A percentile compares a stretch with the other conserved stretches of the same genome.
Evolutionary conservation across 2,888 invertebrate genomes (phyloP).

Genomic region (Eupithecia insigniata): DNA sequence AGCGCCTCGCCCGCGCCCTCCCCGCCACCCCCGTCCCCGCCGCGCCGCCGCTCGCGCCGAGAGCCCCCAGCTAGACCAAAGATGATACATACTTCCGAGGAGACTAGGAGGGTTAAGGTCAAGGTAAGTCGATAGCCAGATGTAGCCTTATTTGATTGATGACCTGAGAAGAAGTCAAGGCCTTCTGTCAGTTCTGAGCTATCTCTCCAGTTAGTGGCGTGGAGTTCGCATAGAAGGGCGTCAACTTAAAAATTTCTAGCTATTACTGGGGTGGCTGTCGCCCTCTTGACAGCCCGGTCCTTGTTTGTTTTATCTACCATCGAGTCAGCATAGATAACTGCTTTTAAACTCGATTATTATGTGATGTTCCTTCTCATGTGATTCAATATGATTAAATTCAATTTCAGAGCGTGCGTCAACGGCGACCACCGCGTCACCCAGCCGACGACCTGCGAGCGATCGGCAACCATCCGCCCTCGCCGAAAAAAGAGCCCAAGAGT

Average conservation of each 20-base stretch:
- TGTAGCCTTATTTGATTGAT: too few species aligned
- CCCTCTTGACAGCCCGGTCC: too few species aligned
- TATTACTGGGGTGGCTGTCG: too few species aligned
- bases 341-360: too few species aligned
- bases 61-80: constrained; percentile 84
- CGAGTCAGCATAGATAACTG: too few species aligned
- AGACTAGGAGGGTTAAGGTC: constrained; percentile 85
- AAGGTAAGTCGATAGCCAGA: constrained; percentile 24
- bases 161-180: too few species aligned
- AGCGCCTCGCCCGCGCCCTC: constrained; percentile 50
- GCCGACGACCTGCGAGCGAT: constrained; percentile 76
- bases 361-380: neutral
- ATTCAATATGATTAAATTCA: neutral
- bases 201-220: too few species aligned
- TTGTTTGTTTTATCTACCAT: too few species aligned
- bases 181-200: too few species aligned
- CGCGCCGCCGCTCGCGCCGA: constrained; percentile 50
- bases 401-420: constrained; percentile 48
- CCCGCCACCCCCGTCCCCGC: constrained; percentile 42
- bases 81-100: constrained; percentile 90
- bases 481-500: constrained; percentile 36
- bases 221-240: too few species aligned
- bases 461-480: constrained; percentile 49
- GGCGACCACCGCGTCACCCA: constrained; percentile 70
- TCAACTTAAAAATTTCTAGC: too few species aligned